Evolutionary conservation across 1,140 invertebrate genomes (phyloP).

Genomic region (Fragariocoptes setiger): DNA sequence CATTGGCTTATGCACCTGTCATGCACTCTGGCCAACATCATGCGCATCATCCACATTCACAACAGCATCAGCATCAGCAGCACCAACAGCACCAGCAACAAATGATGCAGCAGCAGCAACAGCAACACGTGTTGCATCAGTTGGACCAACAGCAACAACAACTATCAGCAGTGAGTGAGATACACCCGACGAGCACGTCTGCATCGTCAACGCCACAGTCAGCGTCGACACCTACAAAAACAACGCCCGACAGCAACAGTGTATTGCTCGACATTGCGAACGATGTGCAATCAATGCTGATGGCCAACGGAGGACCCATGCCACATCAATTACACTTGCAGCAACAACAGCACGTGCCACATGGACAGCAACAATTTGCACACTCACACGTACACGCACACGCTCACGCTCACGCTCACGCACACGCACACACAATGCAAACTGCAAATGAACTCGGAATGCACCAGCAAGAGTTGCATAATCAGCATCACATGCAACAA

Average conservation of each 20-base stretch:
- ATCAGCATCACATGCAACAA: not conserved
- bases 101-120: not conserved
- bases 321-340: too few species aligned
- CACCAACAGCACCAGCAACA: not conserved
- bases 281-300: too few species aligned
- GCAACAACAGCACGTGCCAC: not conserved
- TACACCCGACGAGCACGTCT: too few species aligned
- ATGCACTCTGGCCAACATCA: not conserved
- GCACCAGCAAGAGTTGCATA: not conserved
- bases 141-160: not conserved
- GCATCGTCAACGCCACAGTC: not conserved
- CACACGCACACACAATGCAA: not conserved
- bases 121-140: not conserved
- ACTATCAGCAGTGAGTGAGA: too few species aligned
- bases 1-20: too few species aligned
- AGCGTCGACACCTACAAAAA: too few species aligned
- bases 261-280: too few species aligned
- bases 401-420: not conserved
- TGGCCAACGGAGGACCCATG: too few species aligned
- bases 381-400: not conserved
- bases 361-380: not conserved
- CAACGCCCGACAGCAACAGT: too few species aligned
- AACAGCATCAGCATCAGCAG: not conserved
- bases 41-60: not conserved
- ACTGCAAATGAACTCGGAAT: not conserved